Evolutionary conservation across 2,888 invertebrate species (phyloP), one percentile per base, ranked within the genome.

Genomic region (Tanytarsus gracilentus): DNA sequence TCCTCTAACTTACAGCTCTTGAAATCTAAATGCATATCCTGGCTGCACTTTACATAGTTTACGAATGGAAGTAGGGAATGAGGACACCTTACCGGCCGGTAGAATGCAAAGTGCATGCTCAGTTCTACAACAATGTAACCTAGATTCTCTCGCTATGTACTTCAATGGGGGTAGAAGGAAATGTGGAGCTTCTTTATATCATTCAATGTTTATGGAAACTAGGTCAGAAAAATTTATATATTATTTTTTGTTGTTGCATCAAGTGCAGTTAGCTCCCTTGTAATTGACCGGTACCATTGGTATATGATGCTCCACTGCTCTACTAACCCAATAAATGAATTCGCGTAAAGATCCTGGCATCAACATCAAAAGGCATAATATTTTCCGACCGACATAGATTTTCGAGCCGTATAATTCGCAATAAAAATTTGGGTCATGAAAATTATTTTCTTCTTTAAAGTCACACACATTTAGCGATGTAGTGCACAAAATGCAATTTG

Each of bases 31-130:
- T n/a, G n/a, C n/a, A n/a, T n/a, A n/a, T n/a, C n/a, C n/a, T n/a
- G n/a, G n/a, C n/a, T 14, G 36, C 36, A 36, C 16, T 36, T 14
- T 14, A 36, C 14, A 36, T 49, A 30, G 14, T 14, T 29, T 6
- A 27, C 29, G 14, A 51, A 26, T 14, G 27, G 7, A 8, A 16
- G 25, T 26, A 9, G 8, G 33, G 16, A 52, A 21, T 18, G 27
- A 21, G 52, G 33, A 30, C 52, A 33, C 27, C 9, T 33, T 33
- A 52, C 52, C 52, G 52, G 52, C 52, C 52, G 52, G 52, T 52
- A 1, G 36, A 33, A 18, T 52, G 21, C 33, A 11, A 27, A 25
- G 33, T 18, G 29, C 52, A 52, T 30, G 52, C 33, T 33, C 52
- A 52, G 33, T 52, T 16, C 44, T 44, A 21, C 44, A 6, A 44